Conservation (phyloP, 2,113 vertebrate genomes). For the Brevimyrus niger region DNA sequence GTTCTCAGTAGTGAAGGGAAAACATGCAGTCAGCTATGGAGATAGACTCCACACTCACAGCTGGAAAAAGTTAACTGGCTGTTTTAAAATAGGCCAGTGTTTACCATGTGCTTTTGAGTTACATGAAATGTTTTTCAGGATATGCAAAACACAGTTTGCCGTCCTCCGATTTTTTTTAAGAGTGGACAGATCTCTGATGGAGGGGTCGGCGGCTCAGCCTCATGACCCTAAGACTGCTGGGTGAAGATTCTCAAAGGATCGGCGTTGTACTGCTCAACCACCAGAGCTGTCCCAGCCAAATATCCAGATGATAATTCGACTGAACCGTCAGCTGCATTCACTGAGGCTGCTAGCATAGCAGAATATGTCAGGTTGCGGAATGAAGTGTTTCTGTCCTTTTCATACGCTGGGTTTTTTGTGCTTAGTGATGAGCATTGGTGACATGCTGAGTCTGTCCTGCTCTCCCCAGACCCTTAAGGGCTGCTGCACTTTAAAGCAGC, state of each 20-base stretch:
- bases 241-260: not conserved
- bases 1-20: not conserved
- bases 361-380: not conserved
- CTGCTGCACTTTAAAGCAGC: not conserved
- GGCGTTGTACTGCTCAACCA: not conserved
- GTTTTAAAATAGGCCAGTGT: constrained; percentile 1
- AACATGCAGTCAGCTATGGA: not conserved
- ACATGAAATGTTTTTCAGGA: not conserved
- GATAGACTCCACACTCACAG: not conserved
- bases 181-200: not conserved
- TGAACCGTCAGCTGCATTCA: not conserved
- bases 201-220: not conserved
- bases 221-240: not conserved
- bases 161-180: not conserved
- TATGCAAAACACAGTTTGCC: not conserved
- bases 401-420: not conserved
- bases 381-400: too few species aligned
- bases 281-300: not conserved
- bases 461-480: not conserved
- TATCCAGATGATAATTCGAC: not conserved
- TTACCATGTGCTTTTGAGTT: not conserved
- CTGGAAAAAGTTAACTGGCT: not conserved
- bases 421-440: not conserved
- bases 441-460: too few species aligned
- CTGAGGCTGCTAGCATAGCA: not conserved